These are phyloP conservation scores for Ptychochromis oligacanthus DNA, from an alignment of 2,113 vertebrate genomes.

Conservation along the genomic window DNA sequence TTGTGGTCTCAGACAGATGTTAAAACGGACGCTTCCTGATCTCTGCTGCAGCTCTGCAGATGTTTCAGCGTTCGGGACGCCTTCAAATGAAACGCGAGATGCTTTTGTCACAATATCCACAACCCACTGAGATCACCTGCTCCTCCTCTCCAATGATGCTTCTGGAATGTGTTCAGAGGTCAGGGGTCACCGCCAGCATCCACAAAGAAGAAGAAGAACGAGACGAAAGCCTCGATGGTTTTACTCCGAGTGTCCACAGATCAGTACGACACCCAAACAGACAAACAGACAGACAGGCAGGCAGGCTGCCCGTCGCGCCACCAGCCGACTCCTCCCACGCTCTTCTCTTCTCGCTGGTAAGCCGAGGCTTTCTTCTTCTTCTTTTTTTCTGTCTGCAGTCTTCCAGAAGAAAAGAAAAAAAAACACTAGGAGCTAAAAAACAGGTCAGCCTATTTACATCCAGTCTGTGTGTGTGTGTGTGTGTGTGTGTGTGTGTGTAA, in stretches of 20 bases:
- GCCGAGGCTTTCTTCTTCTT: conserved; percentile 22
- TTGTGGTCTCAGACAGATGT: too few species aligned
- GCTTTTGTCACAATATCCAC: background rate
- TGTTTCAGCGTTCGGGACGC: too few species aligned
- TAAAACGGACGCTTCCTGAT: too few species aligned
- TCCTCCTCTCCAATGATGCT: conserved; percentile 22
- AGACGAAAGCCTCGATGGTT: background rate
- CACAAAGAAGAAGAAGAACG: conserved; percentile 17
- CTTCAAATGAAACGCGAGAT: background rate
- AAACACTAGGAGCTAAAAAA: conserved; percentile 75
- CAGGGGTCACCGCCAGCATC: conserved; percentile 45
- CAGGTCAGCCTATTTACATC: conserved; percentile 74
- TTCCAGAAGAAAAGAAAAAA: conserved; percentile 37
- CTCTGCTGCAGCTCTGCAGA: background rate
- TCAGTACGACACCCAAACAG: background rate
- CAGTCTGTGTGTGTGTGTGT: conserved; percentile 63
- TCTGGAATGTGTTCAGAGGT: conserved; percentile 73
- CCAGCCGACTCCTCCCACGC: background rate
- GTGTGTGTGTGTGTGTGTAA: conserved; percentile 10
- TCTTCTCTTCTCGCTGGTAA: background rate
- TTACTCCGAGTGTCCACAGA: conserved; percentile 1
- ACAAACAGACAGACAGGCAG: too few species aligned
- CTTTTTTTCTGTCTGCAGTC: conserved; percentile 32
- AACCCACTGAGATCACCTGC: conserved; percentile 24
- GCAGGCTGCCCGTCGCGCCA: background rate